These are phyloP conservation scores for Synanceia verrucosa DNA, from an alignment of 2,797 vertebrate species.

Conservation along the genomic window DNA sequence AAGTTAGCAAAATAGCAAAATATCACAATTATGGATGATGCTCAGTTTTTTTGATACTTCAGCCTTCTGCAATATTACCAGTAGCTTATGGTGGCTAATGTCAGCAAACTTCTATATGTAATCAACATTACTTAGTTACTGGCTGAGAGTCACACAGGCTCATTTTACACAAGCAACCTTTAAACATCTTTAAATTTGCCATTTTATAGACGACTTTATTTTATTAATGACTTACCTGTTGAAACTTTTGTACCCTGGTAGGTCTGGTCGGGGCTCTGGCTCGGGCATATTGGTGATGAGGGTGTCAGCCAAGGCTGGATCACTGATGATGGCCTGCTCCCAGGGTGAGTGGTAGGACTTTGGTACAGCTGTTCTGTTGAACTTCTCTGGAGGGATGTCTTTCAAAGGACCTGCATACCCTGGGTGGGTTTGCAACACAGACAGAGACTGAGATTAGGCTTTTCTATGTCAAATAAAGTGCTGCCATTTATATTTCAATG, in stretches of 20 bases:
- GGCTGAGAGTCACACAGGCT: too few species aligned
- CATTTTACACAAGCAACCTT: neutral
- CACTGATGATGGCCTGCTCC: constrained; percentile 89
- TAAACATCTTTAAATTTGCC: neutral
- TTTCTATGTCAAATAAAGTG: neutral
- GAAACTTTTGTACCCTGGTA: constrained; percentile 93
- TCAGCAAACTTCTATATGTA: too few species aligned
- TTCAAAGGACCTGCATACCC: constrained; percentile 93
- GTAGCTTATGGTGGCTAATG: too few species aligned
- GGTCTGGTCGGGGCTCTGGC: constrained; percentile 82
- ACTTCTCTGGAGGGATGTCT: constrained; percentile 92
- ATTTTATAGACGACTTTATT: neutral
- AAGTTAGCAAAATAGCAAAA: too few species aligned
- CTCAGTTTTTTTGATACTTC: too few species aligned
- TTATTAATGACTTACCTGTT: constrained; percentile 87
- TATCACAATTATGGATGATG: too few species aligned
- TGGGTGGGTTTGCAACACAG: constrained; percentile 54
- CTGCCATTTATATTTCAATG: neutral
- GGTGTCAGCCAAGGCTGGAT: constrained; percentile 86
- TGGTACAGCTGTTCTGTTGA: constrained; percentile 93
- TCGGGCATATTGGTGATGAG: constrained; percentile 82
- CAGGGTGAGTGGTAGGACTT: constrained; percentile 96
- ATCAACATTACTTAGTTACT: neutral
- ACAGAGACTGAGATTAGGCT: neutral
- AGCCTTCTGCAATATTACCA: too few species aligned